Conservation (phyloP, 2,888 invertebrate genomes). For the Lasioglossum figueresi region DNA sequence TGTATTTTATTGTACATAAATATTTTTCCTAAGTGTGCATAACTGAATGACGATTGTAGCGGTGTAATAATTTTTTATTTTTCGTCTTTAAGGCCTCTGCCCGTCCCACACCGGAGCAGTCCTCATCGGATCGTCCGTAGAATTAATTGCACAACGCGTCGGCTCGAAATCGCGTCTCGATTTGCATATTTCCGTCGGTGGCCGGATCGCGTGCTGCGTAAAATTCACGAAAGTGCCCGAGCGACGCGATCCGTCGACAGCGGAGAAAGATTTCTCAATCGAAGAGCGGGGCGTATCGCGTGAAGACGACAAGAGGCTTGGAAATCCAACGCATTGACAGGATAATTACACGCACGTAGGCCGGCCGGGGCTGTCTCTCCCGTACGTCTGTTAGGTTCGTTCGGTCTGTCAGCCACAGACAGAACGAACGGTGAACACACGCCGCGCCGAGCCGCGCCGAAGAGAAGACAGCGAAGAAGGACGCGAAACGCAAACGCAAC, state of each 20-base stretch:
- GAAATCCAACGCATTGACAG: constrained; percentile 76
- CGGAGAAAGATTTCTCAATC: constrained; percentile 63
- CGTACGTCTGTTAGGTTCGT: constrained; percentile 38
- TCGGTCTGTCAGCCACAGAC: constrained; percentile 59
- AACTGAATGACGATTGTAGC: no score
- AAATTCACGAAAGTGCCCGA: constrained; percentile 27
- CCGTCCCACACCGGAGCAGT: not conserved
- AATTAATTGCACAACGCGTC: constrained; percentile 33
- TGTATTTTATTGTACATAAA: not conserved
- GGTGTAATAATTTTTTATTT: no score
- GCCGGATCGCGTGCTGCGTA: constrained; percentile 52
- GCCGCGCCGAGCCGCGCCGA: not conserved
- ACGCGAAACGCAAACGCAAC: constrained; percentile 17
- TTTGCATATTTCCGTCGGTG: constrained; percentile 44
- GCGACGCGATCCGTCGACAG: constrained; percentile 50
- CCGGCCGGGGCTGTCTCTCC: constrained; percentile 53
- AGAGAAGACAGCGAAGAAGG: constrained; percentile 31
- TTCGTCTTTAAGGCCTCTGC: not conserved
- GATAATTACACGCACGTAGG: constrained; percentile 78
- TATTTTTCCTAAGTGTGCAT: no score
- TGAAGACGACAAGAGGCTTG: constrained; percentile 65
- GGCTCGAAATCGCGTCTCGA: constrained; percentile 26
- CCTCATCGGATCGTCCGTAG: not conserved
- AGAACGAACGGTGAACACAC: constrained; percentile 10
- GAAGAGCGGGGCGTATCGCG: constrained; percentile 64